A percentile compares a stretch with the other conserved stretches of the same genome.
phyloP scores from a whole-genome alignment of 2,113 vertebrate genomes.

The Corythornis madagascariensis region DNA sequence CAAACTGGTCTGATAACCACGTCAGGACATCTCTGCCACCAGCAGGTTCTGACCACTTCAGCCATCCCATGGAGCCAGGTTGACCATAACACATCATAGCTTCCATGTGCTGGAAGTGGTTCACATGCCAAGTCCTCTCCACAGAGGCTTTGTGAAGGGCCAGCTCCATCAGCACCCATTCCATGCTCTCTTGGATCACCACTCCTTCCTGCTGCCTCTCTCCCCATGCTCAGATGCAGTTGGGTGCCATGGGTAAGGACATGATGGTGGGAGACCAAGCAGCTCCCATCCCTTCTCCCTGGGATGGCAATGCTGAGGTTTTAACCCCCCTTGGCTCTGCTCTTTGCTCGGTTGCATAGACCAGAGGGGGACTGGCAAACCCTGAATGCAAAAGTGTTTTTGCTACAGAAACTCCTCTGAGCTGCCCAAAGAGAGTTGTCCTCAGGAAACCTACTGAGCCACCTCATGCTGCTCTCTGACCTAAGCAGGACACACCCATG shows the following conservation, averaged over 20 bases:
- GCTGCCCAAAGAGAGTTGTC: neutral
- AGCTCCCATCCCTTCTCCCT: neutral
- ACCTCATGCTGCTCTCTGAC: neutral
- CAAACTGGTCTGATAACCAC: neutral
- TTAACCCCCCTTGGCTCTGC: neutral
- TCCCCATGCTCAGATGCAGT: accelerated
- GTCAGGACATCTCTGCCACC: neutral
- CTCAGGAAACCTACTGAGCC: neutral
- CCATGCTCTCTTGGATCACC: accelerated
- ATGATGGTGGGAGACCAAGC: accelerated
- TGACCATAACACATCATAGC: accelerated
- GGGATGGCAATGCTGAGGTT: neutral
- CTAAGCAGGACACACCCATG: accelerated
- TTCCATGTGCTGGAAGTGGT: neutral
- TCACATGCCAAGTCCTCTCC: neutral
- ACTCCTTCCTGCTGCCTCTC: neutral
- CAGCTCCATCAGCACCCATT: neutral
- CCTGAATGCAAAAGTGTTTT: neutral
- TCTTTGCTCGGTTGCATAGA: neutral
- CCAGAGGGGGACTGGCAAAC: neutral
- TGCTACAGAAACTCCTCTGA: neutral
- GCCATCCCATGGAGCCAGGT: neutral
- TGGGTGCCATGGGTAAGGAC: neutral
- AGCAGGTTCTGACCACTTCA: neutral
- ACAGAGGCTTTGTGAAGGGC: accelerated